These are phyloP conservation scores for Acipenser transmontanus DNA, from an alignment of 2,797 vertebrate species.

Conservation along the genomic window DNA sequence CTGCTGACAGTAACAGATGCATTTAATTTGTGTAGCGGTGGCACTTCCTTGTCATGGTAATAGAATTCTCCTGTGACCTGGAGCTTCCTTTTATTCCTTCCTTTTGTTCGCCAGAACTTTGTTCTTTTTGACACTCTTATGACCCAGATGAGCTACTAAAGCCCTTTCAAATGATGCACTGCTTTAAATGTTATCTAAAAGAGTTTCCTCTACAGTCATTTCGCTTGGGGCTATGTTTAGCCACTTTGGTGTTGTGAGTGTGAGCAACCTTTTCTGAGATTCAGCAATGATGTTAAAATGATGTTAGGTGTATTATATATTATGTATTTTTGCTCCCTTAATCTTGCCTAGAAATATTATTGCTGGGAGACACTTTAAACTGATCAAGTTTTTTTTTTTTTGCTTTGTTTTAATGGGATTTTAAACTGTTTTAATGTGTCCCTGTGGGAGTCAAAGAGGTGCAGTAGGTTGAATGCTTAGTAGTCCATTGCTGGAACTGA, in stretches of 20 bases:
- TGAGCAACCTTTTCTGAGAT: too few relatives aligned
- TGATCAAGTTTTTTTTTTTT: too few relatives aligned
- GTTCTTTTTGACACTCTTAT: slow-evolving; percentile 1
- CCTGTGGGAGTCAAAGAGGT: too few relatives aligned
- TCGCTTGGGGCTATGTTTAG: background rate
- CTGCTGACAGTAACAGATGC: too few relatives aligned
- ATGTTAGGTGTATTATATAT: too few relatives aligned
- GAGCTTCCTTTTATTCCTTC: background rate
- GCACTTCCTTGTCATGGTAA: background rate
- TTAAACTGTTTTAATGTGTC: too few relatives aligned
- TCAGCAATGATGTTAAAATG: too few relatives aligned
- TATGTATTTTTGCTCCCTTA: too few relatives aligned
- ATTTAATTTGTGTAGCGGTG: background rate
- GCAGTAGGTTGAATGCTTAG: background rate
- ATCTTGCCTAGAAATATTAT: too few relatives aligned
- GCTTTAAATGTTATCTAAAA: slow-evolving; percentile 3
- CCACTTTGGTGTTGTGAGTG: too few relatives aligned
- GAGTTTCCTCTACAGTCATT: background rate
- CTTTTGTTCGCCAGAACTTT: background rate
- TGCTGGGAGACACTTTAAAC: too few relatives aligned
- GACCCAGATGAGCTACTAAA: slow-evolving; percentile 4
- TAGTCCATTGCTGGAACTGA: background rate
- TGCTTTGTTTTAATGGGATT: too few relatives aligned
- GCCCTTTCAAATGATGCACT: background rate
- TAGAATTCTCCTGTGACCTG: background rate